Percentiles rank a stretch among this genome's conserved stretches.
These are phyloP conservation scores for Lichenostomus cassidix DNA, from an alignment of 2,113 vertebrate genomes.

Conservation along the genomic window DNA sequence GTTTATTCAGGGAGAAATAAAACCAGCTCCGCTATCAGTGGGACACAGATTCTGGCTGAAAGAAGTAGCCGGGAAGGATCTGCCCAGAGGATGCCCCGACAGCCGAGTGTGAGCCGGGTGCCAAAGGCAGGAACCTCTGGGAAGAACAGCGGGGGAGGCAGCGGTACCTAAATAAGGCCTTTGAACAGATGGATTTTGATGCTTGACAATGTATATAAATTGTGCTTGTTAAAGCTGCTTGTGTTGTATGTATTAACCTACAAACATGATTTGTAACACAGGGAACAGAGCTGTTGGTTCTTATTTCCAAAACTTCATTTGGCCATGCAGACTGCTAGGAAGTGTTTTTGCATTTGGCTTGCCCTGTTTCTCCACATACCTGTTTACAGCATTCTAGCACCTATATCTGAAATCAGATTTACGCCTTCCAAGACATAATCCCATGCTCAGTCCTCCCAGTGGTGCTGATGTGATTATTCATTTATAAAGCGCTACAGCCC, in stretches of 20 bases:
- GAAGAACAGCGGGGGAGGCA: slow-evolving; percentile 82
- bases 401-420: background rate
- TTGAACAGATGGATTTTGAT: background rate
- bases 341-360: background rate
- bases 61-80: slow-evolving; percentile 77
- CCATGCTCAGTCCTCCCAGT: background rate
- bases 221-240: background rate
- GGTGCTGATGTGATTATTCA: background rate
- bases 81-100: slow-evolving; percentile 84
- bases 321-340: fast-evolving
- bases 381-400: background rate
- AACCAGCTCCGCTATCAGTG: slow-evolving; percentile 17
- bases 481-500: background rate
- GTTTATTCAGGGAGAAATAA: slow-evolving; percentile 80
- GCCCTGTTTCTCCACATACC: background rate
- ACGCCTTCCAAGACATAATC: background rate
- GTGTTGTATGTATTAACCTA: background rate
- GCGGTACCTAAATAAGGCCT: slow-evolving; percentile 34
- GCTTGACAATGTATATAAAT: background rate
- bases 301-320: background rate
- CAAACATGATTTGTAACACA: background rate
- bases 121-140: slow-evolving; percentile 79
- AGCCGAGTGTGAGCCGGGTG: slow-evolving; percentile 80
- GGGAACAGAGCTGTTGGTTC: background rate
- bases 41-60: slow-evolving; percentile 68